Percentiles rank a stretch among this genome's conserved stretches.
phyloP scores from a whole-genome alignment of 2,113 vertebrate species.

The Camarhynchus parvulus region DNA sequence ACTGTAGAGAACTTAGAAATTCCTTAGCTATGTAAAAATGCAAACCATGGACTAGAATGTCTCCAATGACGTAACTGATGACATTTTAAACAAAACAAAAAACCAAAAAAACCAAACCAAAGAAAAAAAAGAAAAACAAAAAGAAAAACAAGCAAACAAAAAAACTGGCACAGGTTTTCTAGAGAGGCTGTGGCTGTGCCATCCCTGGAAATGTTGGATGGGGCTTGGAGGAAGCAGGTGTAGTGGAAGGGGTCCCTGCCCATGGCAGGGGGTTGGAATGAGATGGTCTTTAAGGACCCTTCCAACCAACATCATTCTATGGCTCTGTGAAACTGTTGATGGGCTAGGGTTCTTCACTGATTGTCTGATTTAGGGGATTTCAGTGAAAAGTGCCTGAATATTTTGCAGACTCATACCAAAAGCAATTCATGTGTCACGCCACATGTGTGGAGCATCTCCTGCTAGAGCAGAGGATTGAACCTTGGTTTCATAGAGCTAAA shows the following conservation, averaged over 20 bases:
- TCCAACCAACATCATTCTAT: not conserved
- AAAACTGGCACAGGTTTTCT: not conserved
- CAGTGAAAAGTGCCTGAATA: not conserved
- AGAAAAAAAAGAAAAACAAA: too few species aligned
- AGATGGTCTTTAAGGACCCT: not conserved
- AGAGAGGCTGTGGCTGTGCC: not conserved
- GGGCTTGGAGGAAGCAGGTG: not conserved
- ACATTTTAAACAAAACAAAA: not conserved
- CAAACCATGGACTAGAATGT: not conserved
- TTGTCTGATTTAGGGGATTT: not conserved
- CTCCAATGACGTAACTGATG: not conserved
- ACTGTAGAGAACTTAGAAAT: not conserved
- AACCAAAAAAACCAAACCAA: too few species aligned
- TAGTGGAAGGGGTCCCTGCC: not conserved
- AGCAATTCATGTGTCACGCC: not conserved
- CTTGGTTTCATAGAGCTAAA: not conserved
- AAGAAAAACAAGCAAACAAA: too few species aligned
- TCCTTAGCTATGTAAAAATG: not conserved
- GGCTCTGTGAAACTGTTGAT: not conserved
- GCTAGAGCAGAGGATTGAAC: not conserved
- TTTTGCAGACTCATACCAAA: not conserved
- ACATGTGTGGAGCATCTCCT: not conserved
- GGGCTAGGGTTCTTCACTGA: not conserved
- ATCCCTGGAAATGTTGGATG: not conserved
- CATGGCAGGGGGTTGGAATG: not conserved